These are phyloP conservation scores for Formica aserva DNA, from an alignment of 2,888 invertebrate genomes.

Conservation along the genomic window DNA sequence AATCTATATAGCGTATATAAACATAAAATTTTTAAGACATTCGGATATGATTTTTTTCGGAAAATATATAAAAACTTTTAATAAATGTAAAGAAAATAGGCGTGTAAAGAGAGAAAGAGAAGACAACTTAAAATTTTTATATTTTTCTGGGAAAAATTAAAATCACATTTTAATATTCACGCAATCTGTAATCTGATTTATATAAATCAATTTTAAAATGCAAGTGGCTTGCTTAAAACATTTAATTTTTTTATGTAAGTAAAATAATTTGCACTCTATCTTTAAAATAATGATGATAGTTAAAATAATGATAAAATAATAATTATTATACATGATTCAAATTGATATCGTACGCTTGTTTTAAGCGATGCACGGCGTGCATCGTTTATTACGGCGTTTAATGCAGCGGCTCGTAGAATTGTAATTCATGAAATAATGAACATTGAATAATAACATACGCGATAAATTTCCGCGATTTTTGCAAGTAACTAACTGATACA, in stretches of 20 bases:
- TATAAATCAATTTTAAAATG: not conserved
- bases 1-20: not conserved
- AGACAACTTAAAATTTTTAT: not conserved
- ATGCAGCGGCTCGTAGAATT: slow-evolving; percentile 12
- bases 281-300: not conserved
- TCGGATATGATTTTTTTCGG: not conserved
- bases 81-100: not conserved
- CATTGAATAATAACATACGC: slow-evolving; percentile 26
- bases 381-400: slow-evolving; percentile 34
- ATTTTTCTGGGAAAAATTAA: not conserved
- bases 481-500: slow-evolving; percentile 3
- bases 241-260: not conserved
- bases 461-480: slow-evolving; percentile 23
- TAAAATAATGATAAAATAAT: slow-evolving; percentile 12
- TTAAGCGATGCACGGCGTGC: slow-evolving; percentile 11
- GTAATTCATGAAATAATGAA: slow-evolving; percentile 41
- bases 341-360: slow-evolving; percentile 28
- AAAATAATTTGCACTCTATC: slow-evolving; percentile 7
- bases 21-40: not conserved
- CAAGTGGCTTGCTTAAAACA: not conserved
- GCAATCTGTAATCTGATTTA: not conserved
- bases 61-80: not conserved
- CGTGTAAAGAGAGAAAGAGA: not conserved
- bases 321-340: slow-evolving; percentile 13
- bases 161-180: not conserved